phyloP scores from a whole-genome alignment of 1,140 invertebrate genomes.

The Uloborus diversus region DNA sequence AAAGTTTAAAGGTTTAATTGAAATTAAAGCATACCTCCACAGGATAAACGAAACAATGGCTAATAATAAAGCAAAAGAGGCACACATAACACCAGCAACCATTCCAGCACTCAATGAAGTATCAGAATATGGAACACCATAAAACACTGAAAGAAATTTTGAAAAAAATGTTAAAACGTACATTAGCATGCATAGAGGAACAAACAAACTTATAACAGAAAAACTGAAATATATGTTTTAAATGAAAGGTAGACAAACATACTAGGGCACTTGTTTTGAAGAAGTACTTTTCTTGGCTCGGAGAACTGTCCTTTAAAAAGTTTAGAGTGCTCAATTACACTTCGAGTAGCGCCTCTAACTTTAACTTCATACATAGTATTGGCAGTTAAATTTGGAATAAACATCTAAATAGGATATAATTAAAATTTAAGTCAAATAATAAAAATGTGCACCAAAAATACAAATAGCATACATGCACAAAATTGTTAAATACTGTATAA shows the following conservation, averaged over 20 bases:
- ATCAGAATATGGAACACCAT: conserved; percentile 57
- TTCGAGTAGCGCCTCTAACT: conserved; percentile 76
- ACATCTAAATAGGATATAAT: conserved; percentile 68
- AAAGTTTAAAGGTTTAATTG: too few species aligned
- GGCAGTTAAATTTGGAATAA: conserved; percentile 77
- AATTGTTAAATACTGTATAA: too few species aligned
- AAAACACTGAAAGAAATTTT: conserved; percentile 29
- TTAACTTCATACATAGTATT: conserved; percentile 79
- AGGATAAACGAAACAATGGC: conserved; percentile 77
- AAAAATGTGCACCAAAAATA: neutral
- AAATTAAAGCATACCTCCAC: conserved; percentile 73
- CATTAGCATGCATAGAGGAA: too few species aligned
- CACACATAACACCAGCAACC: conserved; percentile 78
- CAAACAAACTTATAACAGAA: neutral
- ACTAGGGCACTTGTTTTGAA: conserved; percentile 73
- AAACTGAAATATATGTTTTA: neutral
- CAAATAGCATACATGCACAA: too few species aligned
- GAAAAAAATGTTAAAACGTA: neutral
- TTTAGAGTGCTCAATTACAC: conserved; percentile 72
- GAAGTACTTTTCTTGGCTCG: conserved; percentile 72
- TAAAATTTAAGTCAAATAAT: neutral
- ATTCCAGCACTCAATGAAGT: conserved; percentile 73
- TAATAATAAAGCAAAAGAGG: conserved; percentile 76
- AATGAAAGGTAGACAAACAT: conserved; percentile 39
- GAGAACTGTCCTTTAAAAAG: conserved; percentile 74